Conservation (phyloP, 2,797 vertebrate genomes). For the Neosalanx taihuensis region DNA sequence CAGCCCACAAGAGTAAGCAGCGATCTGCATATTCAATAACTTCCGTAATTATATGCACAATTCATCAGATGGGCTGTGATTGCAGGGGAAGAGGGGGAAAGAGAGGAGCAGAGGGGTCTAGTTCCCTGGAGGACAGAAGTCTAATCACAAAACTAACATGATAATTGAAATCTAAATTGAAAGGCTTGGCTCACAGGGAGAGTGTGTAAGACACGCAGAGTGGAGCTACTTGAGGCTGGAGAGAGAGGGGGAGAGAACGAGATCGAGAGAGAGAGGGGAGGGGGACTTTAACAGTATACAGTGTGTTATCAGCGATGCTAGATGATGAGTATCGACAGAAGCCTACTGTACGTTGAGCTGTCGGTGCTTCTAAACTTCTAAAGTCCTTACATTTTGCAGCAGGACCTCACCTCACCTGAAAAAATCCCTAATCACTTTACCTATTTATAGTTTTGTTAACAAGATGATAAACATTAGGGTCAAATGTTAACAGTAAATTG, state of each 20-base stretch:
- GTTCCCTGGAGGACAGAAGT: constrained; percentile 81
- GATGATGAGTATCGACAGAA: neutral
- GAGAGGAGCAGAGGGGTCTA: constrained; percentile 75
- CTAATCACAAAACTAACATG: constrained; percentile 84
- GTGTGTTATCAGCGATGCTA: neutral
- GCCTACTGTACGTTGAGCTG: constrained; percentile 3
- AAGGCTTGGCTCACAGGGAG: constrained; percentile 71
- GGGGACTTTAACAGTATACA: constrained; percentile 6
- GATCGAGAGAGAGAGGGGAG: constrained; percentile 5
- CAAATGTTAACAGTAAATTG: constrained; percentile 1
- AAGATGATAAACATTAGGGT: neutral
- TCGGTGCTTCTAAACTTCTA: no score
- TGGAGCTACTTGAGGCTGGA: constrained; percentile 34
- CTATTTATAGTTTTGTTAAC: constrained; percentile 24
- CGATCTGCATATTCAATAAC: constrained; percentile 85
- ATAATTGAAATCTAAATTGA: constrained; percentile 85
- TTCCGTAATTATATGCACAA: constrained; percentile 83
- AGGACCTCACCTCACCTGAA: constrained; percentile 19
- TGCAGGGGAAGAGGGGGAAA: constrained; percentile 77
- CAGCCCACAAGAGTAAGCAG: constrained; percentile 75
- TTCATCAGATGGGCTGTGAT: constrained; percentile 85
- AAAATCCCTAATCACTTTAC: constrained; percentile 15
- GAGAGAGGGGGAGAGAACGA: constrained; percentile 17
- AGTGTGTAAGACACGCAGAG: constrained; percentile 60
- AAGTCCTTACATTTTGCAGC: neutral